These are phyloP conservation scores for Coelinius sp. DNA, from an alignment of 2,888 invertebrate genomes.

Conservation along the genomic window DNA sequence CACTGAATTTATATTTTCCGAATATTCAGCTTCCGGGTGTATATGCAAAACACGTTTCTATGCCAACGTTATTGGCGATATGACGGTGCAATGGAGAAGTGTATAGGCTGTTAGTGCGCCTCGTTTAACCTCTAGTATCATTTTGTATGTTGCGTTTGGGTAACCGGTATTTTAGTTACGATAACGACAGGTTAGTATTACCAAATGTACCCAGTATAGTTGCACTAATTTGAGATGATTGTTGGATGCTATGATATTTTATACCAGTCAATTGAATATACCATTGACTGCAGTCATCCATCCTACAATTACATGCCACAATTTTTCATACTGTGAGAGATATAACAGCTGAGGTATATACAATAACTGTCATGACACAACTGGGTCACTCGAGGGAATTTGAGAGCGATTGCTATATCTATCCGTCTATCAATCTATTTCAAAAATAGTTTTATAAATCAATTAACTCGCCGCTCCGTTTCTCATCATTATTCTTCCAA, in stretches of 20 bases:
- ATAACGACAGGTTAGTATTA: constrained; percentile 21
- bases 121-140: constrained; percentile 13
- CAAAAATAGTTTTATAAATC: constrained; percentile 34
- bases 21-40: constrained; percentile 41
- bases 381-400: not conserved
- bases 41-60: constrained; percentile 41
- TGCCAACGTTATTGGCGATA: constrained; percentile 25
- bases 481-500: constrained; percentile 30
- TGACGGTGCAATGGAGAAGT: constrained; percentile 7
- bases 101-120: constrained; percentile 21
- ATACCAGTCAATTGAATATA: not conserved
- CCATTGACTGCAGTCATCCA: too few species aligned
- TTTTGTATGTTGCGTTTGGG: constrained; percentile 16
- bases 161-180: constrained; percentile 22
- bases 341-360: not conserved
- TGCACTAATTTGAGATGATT: constrained; percentile 31
- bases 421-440: constrained; percentile 34
- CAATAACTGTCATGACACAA: constrained; percentile 5
- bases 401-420: not conserved
- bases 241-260: constrained; percentile 11
- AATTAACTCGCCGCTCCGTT: constrained; percentile 34
- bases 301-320: too few species aligned
- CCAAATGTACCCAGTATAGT: not conserved
- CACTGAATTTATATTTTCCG: constrained; percentile 36
- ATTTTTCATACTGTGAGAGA: not conserved